Evolutionary conservation across 2,888 invertebrate species (phyloP), one percentile per base, ranked within the genome.

Genomic region (Auanema sp.): DNA sequence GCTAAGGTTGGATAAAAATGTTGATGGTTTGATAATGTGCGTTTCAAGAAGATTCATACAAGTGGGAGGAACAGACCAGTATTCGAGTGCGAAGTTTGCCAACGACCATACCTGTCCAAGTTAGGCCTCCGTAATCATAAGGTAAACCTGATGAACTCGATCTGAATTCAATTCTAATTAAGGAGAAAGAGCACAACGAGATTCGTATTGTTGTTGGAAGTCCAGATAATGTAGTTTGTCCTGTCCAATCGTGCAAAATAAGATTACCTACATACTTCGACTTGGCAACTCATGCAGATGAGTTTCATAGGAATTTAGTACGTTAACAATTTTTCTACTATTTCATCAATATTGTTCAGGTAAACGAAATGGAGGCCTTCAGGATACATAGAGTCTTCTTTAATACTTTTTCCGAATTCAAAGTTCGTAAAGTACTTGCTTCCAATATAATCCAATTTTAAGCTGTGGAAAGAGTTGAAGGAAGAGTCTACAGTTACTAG

Each of bases 211-310:
- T 25, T 23, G 10, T 33, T 33, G 49, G 42, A 16, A 14, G 40
- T 6, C 14, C 51, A 23, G 60, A 60, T 41, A 43, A 54, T 12
- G 41, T 60, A 21, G n/a, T 54, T 18, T 60, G 60, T 23, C 60
- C 60, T 8, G 47, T 60, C 14, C 25, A 23, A 16, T 43, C 51
- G 2, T 60, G 60, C 18, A 24, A 25, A 12, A 25, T 23, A 18
- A 23, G 54, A 16, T 59, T 69, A 11, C 12, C 43, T 2, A 72
- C 71, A 4, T 72, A 72, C 53, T 50, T 72, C 43, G 71, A 72
- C 43, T 58, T 72, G 12, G 67, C 71, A 12, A 65, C 62, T 1
- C 71, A 72, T 33, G 67, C 66, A 5, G 65, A 69, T 52, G 58
- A 63, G 5, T 18, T 21, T 6, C 71, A 72, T 51, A n/a, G 65